Base-by-base conservation (phyloP, 2,113 vertebrate genomes). In the Corydoras maculifer region DNA sequence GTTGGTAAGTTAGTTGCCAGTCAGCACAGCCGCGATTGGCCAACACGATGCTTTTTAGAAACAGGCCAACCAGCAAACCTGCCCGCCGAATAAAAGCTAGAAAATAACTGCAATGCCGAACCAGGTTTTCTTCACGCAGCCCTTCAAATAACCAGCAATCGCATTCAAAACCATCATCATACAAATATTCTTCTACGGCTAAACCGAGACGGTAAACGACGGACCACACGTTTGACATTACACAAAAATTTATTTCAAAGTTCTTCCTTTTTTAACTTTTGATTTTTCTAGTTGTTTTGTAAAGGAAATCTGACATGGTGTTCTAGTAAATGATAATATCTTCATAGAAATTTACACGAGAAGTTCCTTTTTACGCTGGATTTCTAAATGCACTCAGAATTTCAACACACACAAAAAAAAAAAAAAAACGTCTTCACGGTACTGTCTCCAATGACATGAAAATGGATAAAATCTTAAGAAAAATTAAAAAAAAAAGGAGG, bases 281-380 rank as follows among this genome's bases (percentile, higher is more conserved):
- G 62, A 70, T 73, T 77, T 80, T 70, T 73, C 69, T 77, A 77
- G 88, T 89, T 88, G 88, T 89, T 90, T 87, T 87, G 85, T 87
- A 89, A 89, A 87, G 86, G 82, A 86, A 82, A 83, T 80, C 82
- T 81, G 86, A 88, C 85, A 87, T 82, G 84, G 84, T 87, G 84
- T 70, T 82, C 89, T 86, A 87, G 79, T 87, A 88, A 89, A 87
- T 86, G 79, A 79, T 82, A 84, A 86, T 89, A 89, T 89, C 89
- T 86, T 88, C 83, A 88, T 75, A 77, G 57, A 80, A 88, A 91
- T 87, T 80, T 88, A 88, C 87, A 87, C 84, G 86, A 85, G 82
- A 82, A 73, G 72, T 86, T 87, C 82, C 86, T 82, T 80, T 83
- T 82, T 84, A 87, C 49, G 50, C 51, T 65, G 50, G 57, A 50